Percentiles rank a stretch among this genome's conserved stretches.
Evolutionary conservation across 2,888 invertebrate species (phyloP).

Genomic region (Ceriagrion tenellum): DNA sequence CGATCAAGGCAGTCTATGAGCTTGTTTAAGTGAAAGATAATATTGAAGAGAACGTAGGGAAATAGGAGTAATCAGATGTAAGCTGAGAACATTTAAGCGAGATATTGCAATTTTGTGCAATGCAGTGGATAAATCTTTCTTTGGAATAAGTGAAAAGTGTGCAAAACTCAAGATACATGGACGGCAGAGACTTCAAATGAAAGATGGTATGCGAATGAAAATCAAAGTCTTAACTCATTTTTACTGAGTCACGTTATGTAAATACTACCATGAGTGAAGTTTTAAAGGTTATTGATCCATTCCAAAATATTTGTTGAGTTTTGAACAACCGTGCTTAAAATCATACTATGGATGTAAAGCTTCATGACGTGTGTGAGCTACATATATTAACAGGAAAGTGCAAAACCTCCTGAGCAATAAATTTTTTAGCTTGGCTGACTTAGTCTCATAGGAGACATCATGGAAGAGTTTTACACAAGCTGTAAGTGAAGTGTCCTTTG

Average conservation of each 20-base stretch:
- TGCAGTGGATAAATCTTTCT: neutral
- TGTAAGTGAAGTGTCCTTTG: neutral
- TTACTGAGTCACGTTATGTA: neutral
- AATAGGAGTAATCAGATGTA: constrained; percentile 38
- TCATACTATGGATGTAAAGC: neutral
- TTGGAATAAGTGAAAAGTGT: neutral
- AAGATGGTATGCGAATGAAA: neutral
- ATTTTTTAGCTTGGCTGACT: neutral
- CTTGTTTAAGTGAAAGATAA: neutral
- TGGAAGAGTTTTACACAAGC: neutral
- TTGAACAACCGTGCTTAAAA: neutral
- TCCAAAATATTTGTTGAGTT: constrained; percentile 6
- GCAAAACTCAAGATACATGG: constrained; percentile 24
- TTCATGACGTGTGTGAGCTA: neutral
- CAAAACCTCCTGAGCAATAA: neutral
- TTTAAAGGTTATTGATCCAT: constrained; percentile 4
- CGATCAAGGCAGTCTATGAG: constrained; percentile 29
- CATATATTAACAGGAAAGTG: neutral
- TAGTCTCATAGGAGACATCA: neutral
- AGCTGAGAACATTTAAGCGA: neutral
- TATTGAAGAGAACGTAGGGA: neutral
- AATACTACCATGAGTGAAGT: neutral
- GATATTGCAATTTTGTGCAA: neutral
- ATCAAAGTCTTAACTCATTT: constrained; percentile 1
- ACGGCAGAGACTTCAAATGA: neutral